A percentile compares a stretch with the other conserved stretches of the same genome.
Evolutionary conservation across 2,797 vertebrate species (phyloP).

Genomic region (Girardinus metallicus): DNA sequence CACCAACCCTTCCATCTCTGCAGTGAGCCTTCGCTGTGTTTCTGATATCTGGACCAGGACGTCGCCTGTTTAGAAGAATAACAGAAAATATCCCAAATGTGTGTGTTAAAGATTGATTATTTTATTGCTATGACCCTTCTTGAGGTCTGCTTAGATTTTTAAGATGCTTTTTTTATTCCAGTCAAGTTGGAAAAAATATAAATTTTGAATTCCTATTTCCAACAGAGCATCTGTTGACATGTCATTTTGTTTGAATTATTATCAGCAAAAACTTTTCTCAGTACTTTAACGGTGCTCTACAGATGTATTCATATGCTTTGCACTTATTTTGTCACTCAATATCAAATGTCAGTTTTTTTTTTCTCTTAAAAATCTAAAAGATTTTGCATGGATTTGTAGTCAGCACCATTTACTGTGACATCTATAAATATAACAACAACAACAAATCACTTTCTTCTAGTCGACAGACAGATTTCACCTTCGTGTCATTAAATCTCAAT

Average conservation of each 20-base stretch:
- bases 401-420: neutral
- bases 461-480: neutral
- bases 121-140: neutral
- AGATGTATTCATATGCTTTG: conserved; percentile 8
- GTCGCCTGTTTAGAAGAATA: conserved; percentile 82
- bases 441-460: neutral
- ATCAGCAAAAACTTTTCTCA: neutral
- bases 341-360: neutral
- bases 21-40: conserved; percentile 89
- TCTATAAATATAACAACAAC: neutral
- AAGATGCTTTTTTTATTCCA: neutral
- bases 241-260: neutral
- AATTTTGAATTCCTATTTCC: neutral
- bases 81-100: neutral
- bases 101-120: neutral
- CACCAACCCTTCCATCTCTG: conserved; percentile 93
- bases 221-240: neutral
- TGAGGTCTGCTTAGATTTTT: neutral
- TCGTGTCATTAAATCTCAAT: neutral
- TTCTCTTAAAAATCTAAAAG: neutral
- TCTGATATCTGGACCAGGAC: conserved; percentile 94
- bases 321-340: neutral
- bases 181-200: neutral
- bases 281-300: conserved; percentile 14
- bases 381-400: neutral